Base-by-base conservation (phyloP, 92 coral and sea anemone genomes). In the Zoanthus solanderi region DNA sequence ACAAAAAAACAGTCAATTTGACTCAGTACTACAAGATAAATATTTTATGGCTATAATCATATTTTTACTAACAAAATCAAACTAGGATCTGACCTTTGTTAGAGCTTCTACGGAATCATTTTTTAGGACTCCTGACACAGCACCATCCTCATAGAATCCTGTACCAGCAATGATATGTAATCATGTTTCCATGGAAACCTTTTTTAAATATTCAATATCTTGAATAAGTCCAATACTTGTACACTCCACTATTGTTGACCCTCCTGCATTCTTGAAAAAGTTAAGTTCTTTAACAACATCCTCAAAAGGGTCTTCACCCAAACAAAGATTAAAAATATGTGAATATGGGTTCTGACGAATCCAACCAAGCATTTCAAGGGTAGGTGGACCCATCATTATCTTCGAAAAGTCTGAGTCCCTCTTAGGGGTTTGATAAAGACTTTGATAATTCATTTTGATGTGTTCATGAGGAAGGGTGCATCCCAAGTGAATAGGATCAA, bases 391-490 rank as follows among this genome's bases (percentile, higher is more conserved):
- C 52, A 79, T 80, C 30, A 78, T 79, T 45, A 79, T 87, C 69
- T 87, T 93, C 4, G 89, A 78, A 68, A 88, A 85, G 61, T 97
- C 95, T 4, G 90, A 69, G 13, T 79, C 90, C 76, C 94, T 92
- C 76, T 67, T 75, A 29, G 98, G 96, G 81, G 78, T 54, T 53
- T 80, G 63, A 47, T 84, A 88, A 85, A 92, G 91, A 87, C 83
- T 87, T 78, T 90, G 86, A 87, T 89, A 94, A 45, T 96, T 91
- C 98, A 94, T 85, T 72, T 78, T 88, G 23, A 96, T 88, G 91
- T 96, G 98, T 65, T 96, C 98, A 78, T 96, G 98, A n/a, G 99
- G 91, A 32, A 97, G 94, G 23, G 99, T 97, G 67, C 94, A 91
- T 1, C 96, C 95, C 78, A 97, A 78, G 5, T 84, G 77, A 16